phyloP scores from a whole-genome alignment of 1,140 invertebrate species.

The Nasonia giraulti region DNA sequence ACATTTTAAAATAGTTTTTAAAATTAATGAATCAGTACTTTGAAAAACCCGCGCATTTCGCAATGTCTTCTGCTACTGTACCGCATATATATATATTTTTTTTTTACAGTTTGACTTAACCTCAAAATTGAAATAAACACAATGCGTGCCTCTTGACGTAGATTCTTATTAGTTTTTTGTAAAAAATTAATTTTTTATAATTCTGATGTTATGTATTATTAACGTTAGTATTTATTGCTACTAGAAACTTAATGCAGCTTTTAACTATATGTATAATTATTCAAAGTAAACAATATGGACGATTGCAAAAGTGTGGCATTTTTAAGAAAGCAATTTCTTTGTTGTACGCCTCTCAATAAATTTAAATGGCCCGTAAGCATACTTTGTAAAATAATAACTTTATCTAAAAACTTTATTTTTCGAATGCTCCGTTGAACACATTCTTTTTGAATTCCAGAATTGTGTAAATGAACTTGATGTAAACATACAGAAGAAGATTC shows the following conservation, averaged over 20 bases:
- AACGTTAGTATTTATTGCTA: not conserved
- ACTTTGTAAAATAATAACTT: conserved; percentile 18
- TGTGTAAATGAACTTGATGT: conserved; percentile 57
- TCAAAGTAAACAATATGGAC: not conserved
- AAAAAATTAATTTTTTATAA: not conserved
- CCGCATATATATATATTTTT: too few species aligned
- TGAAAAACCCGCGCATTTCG: too few species aligned
- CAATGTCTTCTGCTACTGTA: too few species aligned
- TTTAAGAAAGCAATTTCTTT: conserved; percentile 67
- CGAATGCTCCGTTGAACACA: not conserved
- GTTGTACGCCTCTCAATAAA: conserved; percentile 65
- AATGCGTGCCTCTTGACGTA: not conserved
- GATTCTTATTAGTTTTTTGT: not conserved
- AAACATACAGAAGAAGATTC: conserved; percentile 65
- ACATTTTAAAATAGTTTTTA: too few species aligned
- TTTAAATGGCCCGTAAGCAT: conserved; percentile 65
- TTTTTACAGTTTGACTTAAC: not conserved
- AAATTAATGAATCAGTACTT: too few species aligned
- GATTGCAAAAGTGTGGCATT: not conserved
- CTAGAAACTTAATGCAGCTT: too few species aligned
- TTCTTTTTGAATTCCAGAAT: conserved; percentile 46
- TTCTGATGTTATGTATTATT: not conserved
- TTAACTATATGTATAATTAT: not conserved
- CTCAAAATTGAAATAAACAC: not conserved
- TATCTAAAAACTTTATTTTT: conserved; percentile 23